phyloP scores from a whole-genome alignment of 2,797 vertebrate genomes.

The Poecilia picta region DNA sequence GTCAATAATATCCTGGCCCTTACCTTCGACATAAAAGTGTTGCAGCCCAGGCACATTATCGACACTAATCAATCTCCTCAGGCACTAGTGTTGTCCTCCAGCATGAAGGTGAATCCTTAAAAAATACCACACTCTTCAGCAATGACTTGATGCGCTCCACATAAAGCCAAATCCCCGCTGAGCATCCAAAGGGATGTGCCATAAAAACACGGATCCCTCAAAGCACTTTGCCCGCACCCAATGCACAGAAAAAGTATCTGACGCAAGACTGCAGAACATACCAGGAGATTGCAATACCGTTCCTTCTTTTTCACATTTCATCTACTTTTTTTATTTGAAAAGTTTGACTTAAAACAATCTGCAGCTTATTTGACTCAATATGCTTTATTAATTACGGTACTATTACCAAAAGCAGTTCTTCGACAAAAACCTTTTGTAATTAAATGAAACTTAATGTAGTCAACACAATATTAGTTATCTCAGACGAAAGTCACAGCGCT shows the following conservation, averaged over 20 bases:
- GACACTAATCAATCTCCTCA: background rate
- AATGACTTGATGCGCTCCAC: background rate
- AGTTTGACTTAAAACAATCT: background rate
- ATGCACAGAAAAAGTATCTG: too few species aligned
- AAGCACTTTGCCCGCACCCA: background rate
- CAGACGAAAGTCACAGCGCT: background rate
- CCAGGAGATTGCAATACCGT: too few species aligned
- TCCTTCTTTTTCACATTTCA: background rate
- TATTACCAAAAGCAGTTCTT: background rate
- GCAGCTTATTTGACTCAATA: background rate
- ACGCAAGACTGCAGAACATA: conserved; percentile 21
- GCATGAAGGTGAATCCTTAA: background rate
- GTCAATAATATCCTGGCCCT: too few species aligned
- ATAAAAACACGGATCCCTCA: background rate
- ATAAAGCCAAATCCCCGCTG: background rate
- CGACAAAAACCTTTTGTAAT: background rate
- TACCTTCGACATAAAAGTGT: background rate
- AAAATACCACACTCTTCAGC: background rate
- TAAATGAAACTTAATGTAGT: background rate
- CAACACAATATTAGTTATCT: background rate
- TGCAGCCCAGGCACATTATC: background rate
- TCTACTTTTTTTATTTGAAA: background rate
- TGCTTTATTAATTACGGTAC: background rate
- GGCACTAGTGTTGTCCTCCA: background rate
- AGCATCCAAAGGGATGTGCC: background rate